Evolutionary conservation across 2,797 vertebrate species (phyloP).

Genomic region (Scyliorhinus canicula): DNA sequence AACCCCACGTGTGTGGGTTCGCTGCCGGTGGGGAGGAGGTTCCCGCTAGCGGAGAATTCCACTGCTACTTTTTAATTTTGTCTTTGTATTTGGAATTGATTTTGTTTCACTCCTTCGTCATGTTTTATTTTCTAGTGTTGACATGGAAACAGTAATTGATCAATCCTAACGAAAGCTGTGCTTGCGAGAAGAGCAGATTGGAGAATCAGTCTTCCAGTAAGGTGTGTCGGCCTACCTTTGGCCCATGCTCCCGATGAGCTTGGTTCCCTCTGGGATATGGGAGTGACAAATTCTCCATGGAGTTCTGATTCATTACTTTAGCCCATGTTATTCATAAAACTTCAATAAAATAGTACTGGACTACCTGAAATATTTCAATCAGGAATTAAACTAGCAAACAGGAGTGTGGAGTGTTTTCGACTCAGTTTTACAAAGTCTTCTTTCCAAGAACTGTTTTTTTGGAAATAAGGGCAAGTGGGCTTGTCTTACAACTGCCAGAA

Average conservation of each 20-base stretch:
- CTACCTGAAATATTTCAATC: background rate
- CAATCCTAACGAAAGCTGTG: background rate
- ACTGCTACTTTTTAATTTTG: background rate
- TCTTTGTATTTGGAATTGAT: no score
- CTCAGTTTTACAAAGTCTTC: background rate
- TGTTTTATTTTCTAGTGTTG: background rate
- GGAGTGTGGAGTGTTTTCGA: background rate
- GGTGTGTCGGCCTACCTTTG: background rate
- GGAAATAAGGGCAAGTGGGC: background rate
- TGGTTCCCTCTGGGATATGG: background rate
- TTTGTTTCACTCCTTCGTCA: background rate
- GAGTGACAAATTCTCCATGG: background rate
- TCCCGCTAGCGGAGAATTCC: no score
- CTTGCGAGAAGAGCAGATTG: background rate
- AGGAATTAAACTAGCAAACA: background rate
- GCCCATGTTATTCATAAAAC: background rate
- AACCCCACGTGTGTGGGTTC: no score
- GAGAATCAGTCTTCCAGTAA: background rate
- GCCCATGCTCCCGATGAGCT: background rate
- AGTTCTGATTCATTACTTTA: background rate
- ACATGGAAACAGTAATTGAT: background rate
- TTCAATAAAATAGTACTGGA: background rate
- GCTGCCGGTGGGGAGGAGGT: no score
- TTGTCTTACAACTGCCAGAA: background rate
- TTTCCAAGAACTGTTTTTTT: background rate